These are phyloP conservation scores for Alfaro cultratus DNA, from an alignment of 2,797 vertebrate genomes.

Conservation along the genomic window DNA sequence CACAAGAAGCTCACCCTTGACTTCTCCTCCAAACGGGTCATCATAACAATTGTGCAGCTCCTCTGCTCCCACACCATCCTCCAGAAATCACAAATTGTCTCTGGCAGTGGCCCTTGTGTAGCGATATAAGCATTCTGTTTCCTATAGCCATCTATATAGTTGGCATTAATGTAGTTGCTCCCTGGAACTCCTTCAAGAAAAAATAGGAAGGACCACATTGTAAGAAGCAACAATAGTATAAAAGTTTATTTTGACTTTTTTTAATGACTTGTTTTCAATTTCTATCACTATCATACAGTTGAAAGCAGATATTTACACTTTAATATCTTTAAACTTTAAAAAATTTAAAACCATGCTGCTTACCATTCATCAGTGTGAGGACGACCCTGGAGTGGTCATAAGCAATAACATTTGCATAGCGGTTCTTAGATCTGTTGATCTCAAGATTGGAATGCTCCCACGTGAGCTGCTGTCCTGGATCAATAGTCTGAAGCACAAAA, in stretches of 20 bases:
- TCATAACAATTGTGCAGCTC: constrained; percentile 93
- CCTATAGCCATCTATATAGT: constrained; percentile 96
- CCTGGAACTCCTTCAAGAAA: constrained; percentile 86
- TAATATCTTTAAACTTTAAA: neutral
- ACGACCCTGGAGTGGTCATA: constrained; percentile 97
- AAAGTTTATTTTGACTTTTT: neutral
- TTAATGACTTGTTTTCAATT: too few relatives aligned
- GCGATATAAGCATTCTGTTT: constrained; percentile 98
- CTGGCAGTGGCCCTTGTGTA: constrained; percentile 92
- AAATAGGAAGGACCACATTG: neutral
- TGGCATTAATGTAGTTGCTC: constrained; percentile 95
- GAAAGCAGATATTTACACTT: neutral
- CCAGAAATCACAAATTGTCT: constrained; percentile 97
- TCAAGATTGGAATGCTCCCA: constrained; percentile 98
- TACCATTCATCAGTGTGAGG: constrained; percentile 91
- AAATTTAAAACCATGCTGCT: constrained; percentile 54
- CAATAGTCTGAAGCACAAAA: constrained; percentile 84
- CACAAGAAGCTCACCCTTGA: constrained; percentile 83
- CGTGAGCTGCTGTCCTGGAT: constrained; percentile 96
- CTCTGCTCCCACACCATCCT: constrained; percentile 98
- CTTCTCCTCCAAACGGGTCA: constrained; percentile 96
- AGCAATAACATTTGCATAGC: constrained; percentile 96
- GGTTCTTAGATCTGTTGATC: constrained; percentile 98
- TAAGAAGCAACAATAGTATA: neutral
- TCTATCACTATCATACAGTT: too few relatives aligned